Percentiles rank a stretch among this genome's conserved stretches.
Evolutionary conservation across 2,113 vertebrate species (phyloP).

Genomic region (Andinoacara biseriatus): DNA sequence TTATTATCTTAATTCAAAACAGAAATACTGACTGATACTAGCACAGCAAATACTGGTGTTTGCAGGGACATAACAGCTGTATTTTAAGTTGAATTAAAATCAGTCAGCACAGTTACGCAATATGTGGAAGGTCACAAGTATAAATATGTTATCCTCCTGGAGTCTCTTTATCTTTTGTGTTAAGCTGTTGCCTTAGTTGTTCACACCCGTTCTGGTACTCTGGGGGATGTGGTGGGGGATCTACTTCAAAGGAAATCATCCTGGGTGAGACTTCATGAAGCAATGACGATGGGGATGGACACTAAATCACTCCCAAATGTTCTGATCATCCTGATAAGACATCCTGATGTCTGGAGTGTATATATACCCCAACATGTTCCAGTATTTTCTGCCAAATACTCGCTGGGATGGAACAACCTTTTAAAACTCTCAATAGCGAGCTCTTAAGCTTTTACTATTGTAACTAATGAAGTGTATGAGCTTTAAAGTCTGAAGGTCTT

Average conservation of each 20-base stretch:
- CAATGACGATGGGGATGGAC: constrained; percentile 1
- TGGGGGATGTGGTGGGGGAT: constrained; percentile 25
- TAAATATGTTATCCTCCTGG: constrained; percentile 37
- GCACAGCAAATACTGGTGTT: background rate
- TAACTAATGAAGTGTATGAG: constrained; percentile 2
- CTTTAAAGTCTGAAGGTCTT: background rate
- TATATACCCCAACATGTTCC: background rate
- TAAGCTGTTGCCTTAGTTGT: constrained; percentile 35
- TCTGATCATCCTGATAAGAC: constrained; percentile 27
- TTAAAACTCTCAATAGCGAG: background rate
- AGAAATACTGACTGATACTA: background rate
- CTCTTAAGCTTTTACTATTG: background rate
- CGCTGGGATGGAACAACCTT: background rate
- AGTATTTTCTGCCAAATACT: background rate
- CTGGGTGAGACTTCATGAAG: constrained; percentile 4
- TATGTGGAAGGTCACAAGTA: constrained; percentile 43
- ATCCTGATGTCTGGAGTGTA: background rate
- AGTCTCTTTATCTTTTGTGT: constrained; percentile 37
- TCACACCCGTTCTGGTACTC: constrained; percentile 36
- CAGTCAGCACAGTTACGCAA: constrained; percentile 31
- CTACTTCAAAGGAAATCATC: constrained; percentile 57
- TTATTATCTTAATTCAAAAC: background rate
- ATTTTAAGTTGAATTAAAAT: constrained; percentile 7
- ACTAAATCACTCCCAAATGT: constrained; percentile 54
- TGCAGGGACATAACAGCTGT: background rate